Evolutionary conservation across 2,888 invertebrate genomes (phyloP), one percentile per base, ranked within the genome.

Genomic region (Amiota communis): DNA sequence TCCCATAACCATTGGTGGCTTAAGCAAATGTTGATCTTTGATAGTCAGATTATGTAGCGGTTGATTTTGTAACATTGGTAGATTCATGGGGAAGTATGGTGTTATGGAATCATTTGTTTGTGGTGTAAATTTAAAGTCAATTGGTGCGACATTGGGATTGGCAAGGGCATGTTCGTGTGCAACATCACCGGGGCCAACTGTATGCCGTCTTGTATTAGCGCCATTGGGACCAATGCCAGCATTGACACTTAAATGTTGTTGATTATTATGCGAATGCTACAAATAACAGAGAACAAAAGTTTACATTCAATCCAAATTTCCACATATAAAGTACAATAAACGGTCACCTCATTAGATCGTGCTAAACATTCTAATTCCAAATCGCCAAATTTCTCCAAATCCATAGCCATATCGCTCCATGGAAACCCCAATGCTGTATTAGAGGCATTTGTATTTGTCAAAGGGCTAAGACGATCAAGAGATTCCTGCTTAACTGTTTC

Each of bases 141-240:
- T 87, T 49, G 90, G 88, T 74, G 87, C 83, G 68, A 87, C 87
- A 77, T 88, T 81, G 0, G 89, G 88, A 87, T 89, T 91, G 65
- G 84, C 83, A 80, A 93, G 90, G n/a, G 91, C 94, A 91, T 95
- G 95, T 80, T 95, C 94, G 85, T 96, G 96, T 0, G 95, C 92
- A 49, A 96, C 94, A 91, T 97, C 97, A 3, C 97, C 97, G 0
- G 97, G 97, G 0, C 98, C 98, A 1, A 98, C 97, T 0, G 98
- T 98, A 88, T 98, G 98, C 20, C 98, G 91, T 56, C 98, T 91
- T 69, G 95, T 93, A 67, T 95, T 94, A 12, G 86, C 88, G 10
- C 86, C 84, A 51, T 80, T 81, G 12, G 86, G 88, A 9, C 86
- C 84, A 51, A 80, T 81, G 48, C 78, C 76, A 88, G 10, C 84